Percentiles rank a stretch among this genome's conserved stretches.
Evolutionary conservation across 1,140 invertebrate genomes (phyloP).

Genomic region (Coptotermes formosanus): DNA sequence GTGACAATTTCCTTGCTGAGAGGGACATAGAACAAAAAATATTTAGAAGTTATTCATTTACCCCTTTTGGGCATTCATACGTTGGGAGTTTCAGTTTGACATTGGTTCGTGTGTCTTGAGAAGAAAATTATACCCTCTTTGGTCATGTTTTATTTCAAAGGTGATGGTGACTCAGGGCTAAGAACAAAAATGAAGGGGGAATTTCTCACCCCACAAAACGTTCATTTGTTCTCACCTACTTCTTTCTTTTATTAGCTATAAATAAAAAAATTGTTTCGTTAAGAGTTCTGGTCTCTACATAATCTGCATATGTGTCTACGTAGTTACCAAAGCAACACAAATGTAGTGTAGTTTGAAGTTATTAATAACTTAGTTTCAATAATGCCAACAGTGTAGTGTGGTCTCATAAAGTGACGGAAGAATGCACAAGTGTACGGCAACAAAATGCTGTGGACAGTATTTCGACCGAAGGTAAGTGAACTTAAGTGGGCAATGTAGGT

Average conservation of each 20-base stretch:
- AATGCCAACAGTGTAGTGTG: no score
- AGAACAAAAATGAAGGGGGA: neutral
- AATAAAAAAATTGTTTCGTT: neutral
- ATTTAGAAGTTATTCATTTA: neutral
- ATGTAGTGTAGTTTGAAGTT: no score
- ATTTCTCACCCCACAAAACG: neutral
- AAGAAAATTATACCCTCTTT: neutral
- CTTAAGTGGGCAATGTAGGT: no score
- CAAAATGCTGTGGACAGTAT: no score
- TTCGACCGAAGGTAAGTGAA: no score
- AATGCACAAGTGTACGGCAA: no score
- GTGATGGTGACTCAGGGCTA: neutral
- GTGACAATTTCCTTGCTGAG: constrained; percentile 5
- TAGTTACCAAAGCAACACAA: no score
- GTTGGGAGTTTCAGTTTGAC: neutral
- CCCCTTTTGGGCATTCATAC: neutral
- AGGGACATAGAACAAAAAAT: constrained; percentile 4
- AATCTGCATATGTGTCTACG: no score
- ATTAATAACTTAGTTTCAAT: no score
- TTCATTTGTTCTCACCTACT: neutral
- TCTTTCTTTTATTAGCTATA: neutral
- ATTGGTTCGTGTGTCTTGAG: neutral
- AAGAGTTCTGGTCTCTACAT: neutral
- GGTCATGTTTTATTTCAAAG: neutral
- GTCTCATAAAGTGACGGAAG: no score